Conservation (phyloP, 1,140 invertebrate species). For the Drosophila oshimai region DNA sequence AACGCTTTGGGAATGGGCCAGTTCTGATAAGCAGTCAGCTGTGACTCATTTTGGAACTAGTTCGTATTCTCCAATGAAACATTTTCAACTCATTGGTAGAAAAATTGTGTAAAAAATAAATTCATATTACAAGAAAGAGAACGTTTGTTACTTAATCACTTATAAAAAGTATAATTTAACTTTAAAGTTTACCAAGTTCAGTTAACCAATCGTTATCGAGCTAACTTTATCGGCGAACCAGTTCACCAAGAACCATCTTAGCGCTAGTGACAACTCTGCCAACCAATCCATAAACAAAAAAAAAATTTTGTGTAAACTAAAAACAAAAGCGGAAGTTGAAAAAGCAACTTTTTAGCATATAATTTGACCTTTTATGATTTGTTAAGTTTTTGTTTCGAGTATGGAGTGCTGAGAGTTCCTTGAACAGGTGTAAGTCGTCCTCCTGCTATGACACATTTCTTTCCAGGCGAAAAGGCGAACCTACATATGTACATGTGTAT, state of each 20-base stretch:
- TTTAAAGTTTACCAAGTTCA: background rate
- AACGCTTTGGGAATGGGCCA: conserved; percentile 28
- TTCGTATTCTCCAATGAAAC: background rate
- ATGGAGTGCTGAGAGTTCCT: conserved; percentile 40
- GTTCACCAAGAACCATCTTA: background rate
- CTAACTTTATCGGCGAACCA: background rate
- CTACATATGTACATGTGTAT: conserved; percentile 12
- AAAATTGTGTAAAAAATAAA: background rate
- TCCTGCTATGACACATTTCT: conserved; percentile 53
- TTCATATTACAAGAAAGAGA: background rate
- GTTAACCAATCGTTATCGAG: background rate
- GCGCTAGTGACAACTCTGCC: conserved; percentile 42
- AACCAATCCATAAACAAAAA: conserved; percentile 69
- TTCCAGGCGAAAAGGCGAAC: conserved; percentile 1
- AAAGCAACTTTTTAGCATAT: conserved; percentile 21
- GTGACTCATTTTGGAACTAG: conserved; percentile 7
- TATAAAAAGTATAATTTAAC: background rate
- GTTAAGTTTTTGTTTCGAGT: conserved; percentile 34
- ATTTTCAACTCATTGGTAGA: no score
- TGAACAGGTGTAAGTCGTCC: conserved; percentile 40
- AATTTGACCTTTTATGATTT: conserved; percentile 44
- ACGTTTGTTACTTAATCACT: background rate
- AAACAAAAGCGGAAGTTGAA: conserved; percentile 37
- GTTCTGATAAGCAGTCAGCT: conserved; percentile 13
- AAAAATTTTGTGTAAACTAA: conserved; percentile 58